phyloP scores from a whole-genome alignment of 2,797 vertebrate genomes.

The Hylomyscus alleni region DNA sequence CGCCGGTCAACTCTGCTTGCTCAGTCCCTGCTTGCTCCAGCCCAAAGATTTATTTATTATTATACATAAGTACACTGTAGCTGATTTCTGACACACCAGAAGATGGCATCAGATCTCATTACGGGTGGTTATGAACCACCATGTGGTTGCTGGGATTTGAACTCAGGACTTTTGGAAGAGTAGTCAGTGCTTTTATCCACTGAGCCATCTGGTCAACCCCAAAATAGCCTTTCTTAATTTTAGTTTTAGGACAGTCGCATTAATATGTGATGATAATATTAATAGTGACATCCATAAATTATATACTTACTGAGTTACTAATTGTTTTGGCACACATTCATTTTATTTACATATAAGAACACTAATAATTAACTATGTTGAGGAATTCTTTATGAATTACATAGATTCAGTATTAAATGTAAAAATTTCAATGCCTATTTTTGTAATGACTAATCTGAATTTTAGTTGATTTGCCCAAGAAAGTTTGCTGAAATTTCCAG shows the following conservation, averaged over 20 bases:
- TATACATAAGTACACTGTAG: too few species aligned
- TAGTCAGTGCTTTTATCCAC: too few species aligned
- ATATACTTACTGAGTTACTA: slow-evolving; percentile 50
- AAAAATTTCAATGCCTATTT: slow-evolving; percentile 73
- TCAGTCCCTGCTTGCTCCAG: too few species aligned
- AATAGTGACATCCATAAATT: slow-evolving; percentile 72
- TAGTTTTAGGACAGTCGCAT: slow-evolving; percentile 55
- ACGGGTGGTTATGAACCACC: too few species aligned
- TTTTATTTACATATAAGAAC: slow-evolving; percentile 84
- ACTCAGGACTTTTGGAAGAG: too few species aligned
- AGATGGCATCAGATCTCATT: too few species aligned
- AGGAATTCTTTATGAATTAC: slow-evolving; percentile 78
- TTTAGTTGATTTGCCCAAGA: slow-evolving; percentile 76
- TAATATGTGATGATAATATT: neutral
- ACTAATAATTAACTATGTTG: slow-evolving; percentile 82
- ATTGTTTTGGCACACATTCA: slow-evolving; percentile 73
- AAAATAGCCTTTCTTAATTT: slow-evolving; percentile 68
- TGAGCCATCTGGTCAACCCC: too few species aligned
- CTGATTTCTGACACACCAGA: too few species aligned
- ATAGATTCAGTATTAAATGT: slow-evolving; percentile 73
- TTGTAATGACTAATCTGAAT: slow-evolving; percentile 76
- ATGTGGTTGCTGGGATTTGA: too few species aligned
- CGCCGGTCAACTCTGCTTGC: too few species aligned
- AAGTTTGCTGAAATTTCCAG: slow-evolving; percentile 60
- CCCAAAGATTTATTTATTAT: too few species aligned